These are phyloP conservation scores for Pseudorectes ferrugineus DNA, from an alignment of 2,113 vertebrate genomes.

Conservation along the genomic window DNA sequence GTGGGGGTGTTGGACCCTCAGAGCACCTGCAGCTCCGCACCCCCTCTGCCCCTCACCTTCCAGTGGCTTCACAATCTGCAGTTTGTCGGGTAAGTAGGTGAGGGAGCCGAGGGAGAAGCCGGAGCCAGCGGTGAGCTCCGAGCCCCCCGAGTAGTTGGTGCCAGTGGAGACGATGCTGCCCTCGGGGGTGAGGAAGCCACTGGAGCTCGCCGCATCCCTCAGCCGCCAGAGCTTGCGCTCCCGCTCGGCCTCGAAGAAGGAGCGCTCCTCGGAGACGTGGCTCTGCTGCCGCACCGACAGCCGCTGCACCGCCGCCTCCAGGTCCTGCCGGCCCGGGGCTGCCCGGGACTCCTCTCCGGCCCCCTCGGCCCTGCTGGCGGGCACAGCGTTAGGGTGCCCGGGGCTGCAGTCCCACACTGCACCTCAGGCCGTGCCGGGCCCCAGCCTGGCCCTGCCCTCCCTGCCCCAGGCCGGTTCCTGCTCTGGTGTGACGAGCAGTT, in stretches of 20 bases:
- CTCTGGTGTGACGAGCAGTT: not conserved
- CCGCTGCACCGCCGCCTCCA: constrained; percentile 79
- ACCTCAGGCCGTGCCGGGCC: rapidly evolving
- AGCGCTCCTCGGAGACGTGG: constrained; percentile 72
- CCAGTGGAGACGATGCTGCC: constrained; percentile 76
- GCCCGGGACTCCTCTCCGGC: constrained; percentile 49
- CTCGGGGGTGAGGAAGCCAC: constrained; percentile 79
- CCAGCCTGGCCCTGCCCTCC: not conserved
- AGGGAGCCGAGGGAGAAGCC: constrained; percentile 74
- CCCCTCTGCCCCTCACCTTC: constrained; percentile 71
- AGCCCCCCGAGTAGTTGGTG: constrained; percentile 77
- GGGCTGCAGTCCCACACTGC: rapidly evolving
- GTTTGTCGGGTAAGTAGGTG: constrained; percentile 80
- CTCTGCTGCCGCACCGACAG: constrained; percentile 78
- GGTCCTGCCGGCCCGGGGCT: constrained; percentile 76
- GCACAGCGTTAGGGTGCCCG: not conserved
- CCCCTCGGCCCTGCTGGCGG: not conserved
- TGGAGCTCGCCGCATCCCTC: constrained; percentile 71
- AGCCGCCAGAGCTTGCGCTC: constrained; percentile 72
- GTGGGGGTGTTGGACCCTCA: rapidly evolving
- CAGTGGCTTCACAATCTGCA: constrained; percentile 87
- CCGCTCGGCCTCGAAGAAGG: constrained; percentile 81
- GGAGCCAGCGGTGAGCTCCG: constrained; percentile 70
- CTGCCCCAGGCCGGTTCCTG: not conserved
- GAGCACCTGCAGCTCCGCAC: not conserved